Percentiles rank a stretch among this genome's conserved stretches.
Evolutionary conservation across 35 echinoderm and acorn worm species (phyloP).

Genomic region (Ophioderma brevispina): DNA sequence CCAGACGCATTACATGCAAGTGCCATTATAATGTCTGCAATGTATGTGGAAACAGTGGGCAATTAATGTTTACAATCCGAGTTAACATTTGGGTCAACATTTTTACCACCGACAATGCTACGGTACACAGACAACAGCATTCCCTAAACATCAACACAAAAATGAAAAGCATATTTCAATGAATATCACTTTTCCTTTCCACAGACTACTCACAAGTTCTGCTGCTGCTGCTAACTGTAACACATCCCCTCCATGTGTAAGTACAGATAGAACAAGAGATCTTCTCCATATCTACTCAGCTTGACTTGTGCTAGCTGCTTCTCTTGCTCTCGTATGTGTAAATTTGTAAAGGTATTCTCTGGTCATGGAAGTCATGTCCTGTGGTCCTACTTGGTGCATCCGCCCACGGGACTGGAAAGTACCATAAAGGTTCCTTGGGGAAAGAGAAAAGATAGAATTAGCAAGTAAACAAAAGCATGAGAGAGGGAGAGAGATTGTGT

Average conservation of each 20-base stretch:
- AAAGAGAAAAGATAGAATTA: background rate
- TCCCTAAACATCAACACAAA: too few species aligned
- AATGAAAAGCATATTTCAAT: too few species aligned
- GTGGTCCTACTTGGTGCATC: conserved; percentile 93
- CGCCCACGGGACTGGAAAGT: conserved; percentile 99
- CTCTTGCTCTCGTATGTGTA: conserved; percentile 95
- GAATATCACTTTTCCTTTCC: too few species aligned
- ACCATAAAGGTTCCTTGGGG: conserved; percentile 90
- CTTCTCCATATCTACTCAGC: conserved; percentile 85
- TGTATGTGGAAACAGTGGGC: too few species aligned
- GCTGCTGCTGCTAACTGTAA: conserved; percentile 84
- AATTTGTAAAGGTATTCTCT: conserved; percentile 87
- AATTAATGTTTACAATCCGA: too few species aligned
- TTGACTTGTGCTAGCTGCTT: conserved; percentile 95
- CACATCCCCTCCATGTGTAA: conserved; percentile 90
- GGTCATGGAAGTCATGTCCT: conserved; percentile 97
- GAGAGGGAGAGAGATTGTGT: too few species aligned
- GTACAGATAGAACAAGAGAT: conserved; percentile 89
- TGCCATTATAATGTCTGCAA: too few species aligned
- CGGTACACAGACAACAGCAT: too few species aligned
- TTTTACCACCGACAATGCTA: too few species aligned
- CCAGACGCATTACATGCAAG: too few species aligned
- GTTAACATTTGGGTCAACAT: too few species aligned
- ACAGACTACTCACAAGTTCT: too few species aligned
- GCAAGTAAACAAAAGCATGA: background rate